Base-by-base conservation (phyloP, 2,888 invertebrate genomes). In the Drosophila kambysellisi region DNA sequence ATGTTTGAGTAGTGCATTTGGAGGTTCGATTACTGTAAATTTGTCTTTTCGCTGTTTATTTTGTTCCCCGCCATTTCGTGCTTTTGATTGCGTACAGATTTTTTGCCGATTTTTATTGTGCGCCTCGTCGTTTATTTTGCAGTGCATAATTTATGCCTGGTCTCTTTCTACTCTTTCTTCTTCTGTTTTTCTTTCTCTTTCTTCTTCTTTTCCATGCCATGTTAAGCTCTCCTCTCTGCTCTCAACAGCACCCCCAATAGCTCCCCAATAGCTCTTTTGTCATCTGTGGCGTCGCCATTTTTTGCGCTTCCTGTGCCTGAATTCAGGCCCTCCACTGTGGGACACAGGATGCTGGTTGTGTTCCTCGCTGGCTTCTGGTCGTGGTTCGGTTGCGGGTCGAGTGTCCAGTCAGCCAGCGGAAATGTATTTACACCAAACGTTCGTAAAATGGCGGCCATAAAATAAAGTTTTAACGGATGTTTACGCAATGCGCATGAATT, bases 401-500 rank as follows among this genome's bases (percentile, higher is more conserved):
- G 71, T 73, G 81, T 63, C 77, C 79, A 66, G 67, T 69, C n/a
- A 30, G 17, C 56, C 56, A 30, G 56, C 89, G 87, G 87, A 87
- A 87, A 89, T 87, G 88, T 87, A 89, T 89, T 87, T 89, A 85
- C 89, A 83, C 71, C 83, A 85, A 87, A 76, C 71, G 89, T 83
- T 80, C 88, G 76, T 82, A 87, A 87, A 89, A 87, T 87, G 87
- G 87, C 87, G 89, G 83, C 83, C 78, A 87, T 89, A 87, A 87
- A 89, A 89, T 88, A 88, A 88, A 88, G 82, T 84, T 86, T 88
- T 70, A 87, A 83, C 87, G 87, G 87, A 89, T 87, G 87, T 87
- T 87, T 89, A 87, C 88, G 83, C 85, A 89, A 73, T 80, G 85
- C 89, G 85, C 89, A 89, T 87, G 87, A 89, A 89, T 87, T 87